phyloP scores from a whole-genome alignment of 2,888 invertebrate species.

The Deilephila porcellus region DNA sequence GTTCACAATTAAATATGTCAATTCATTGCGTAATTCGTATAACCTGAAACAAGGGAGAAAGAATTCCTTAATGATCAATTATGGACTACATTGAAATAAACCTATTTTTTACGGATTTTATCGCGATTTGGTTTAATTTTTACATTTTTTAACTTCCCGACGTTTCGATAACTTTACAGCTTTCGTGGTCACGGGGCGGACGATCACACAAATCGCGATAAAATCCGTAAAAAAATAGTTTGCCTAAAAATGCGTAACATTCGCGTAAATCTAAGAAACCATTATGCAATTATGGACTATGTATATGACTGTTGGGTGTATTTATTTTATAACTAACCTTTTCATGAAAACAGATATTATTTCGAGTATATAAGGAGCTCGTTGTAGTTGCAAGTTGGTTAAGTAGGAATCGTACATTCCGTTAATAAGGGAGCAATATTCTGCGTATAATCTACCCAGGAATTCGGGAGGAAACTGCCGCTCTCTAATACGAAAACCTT shows the following conservation, averaged over 20 bases:
- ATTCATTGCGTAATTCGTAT: not conserved
- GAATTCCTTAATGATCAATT: not conserved
- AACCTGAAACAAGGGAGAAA: not conserved
- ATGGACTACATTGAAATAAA: too few relatives aligned
- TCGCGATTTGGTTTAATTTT: too few relatives aligned
- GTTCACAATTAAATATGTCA: slow-evolving; percentile 1
- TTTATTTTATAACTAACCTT: not conserved
- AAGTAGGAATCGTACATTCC: not conserved
- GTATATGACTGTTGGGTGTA: too few relatives aligned
- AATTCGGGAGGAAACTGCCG: not conserved
- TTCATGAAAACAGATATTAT: not conserved
- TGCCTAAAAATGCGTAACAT: too few relatives aligned
- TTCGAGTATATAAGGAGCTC: slow-evolving; percentile 4
- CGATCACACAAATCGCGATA: too few relatives aligned
- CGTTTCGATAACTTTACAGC: too few relatives aligned
- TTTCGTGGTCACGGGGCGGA: too few relatives aligned
- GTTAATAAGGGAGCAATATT: not conserved
- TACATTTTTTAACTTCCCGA: too few relatives aligned
- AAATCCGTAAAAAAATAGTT: too few relatives aligned
- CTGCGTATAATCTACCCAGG: slow-evolving; percentile 3
- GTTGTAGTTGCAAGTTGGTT: not conserved
- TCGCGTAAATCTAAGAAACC: too few relatives aligned
- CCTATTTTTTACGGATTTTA: too few relatives aligned
- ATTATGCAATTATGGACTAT: too few relatives aligned
- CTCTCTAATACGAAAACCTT: slow-evolving; percentile 5